phyloP scores from a whole-genome alignment of 2,113 vertebrate species.

The Xyrauchen texanus region DNA sequence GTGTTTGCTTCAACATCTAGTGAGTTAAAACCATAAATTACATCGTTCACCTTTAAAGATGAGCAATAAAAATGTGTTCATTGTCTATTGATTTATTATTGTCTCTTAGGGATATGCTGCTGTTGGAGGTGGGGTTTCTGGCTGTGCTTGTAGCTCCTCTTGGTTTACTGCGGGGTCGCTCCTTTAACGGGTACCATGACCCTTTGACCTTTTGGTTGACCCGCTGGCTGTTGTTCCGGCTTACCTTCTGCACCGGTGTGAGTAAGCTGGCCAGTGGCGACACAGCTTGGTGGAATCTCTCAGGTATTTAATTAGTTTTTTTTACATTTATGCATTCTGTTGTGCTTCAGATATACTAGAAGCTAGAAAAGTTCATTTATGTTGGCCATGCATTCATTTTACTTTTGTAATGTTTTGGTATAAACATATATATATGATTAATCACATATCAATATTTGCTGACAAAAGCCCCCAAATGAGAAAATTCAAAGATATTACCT shows the following conservation, averaged over 20 bases:
- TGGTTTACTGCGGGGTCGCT: constrained; percentile 47
- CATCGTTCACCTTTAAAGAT: too few species aligned
- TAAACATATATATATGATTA: too few species aligned
- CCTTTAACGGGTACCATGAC: constrained; percentile 59
- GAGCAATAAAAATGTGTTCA: too few species aligned
- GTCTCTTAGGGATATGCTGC: constrained; percentile 74
- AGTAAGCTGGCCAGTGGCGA: constrained; percentile 83
- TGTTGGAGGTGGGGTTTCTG: constrained; percentile 82
- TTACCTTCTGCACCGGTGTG: constrained; percentile 82
- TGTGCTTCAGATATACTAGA: background rate
- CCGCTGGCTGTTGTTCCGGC: constrained; percentile 85
- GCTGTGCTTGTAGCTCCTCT: constrained; percentile 77
- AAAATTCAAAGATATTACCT: too few species aligned
- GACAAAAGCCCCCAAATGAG: too few species aligned
- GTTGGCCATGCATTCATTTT: too few species aligned
- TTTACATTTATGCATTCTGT: background rate
- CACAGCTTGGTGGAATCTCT: constrained; percentile 83
- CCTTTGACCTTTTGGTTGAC: constrained; percentile 77
- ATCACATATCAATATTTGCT: too few species aligned
- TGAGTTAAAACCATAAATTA: too few species aligned
- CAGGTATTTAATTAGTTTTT: constrained; percentile 66
- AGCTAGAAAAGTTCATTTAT: too few species aligned
- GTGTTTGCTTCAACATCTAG: too few species aligned
- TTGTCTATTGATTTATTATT: background rate
- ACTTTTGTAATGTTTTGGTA: too few species aligned